Evolutionary conservation across 1,140 invertebrate genomes (phyloP).

Genomic region (Temnothorax longispinosus): DNA sequence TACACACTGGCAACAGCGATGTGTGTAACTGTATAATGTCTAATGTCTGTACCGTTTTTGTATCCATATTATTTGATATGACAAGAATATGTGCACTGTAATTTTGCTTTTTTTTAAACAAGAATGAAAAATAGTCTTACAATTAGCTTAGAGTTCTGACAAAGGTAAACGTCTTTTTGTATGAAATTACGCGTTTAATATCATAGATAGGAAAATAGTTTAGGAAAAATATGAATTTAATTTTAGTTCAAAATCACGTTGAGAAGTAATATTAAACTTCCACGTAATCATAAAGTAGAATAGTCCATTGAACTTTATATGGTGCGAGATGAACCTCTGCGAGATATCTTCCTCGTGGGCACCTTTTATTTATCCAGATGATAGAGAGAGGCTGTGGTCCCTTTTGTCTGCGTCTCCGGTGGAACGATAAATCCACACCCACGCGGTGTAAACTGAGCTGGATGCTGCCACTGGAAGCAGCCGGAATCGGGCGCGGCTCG

Average conservation of each 20-base stretch:
- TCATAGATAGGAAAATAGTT: not conserved
- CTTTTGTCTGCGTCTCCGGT: constrained; percentile 66
- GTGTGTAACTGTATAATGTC: not conserved
- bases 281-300: not conserved
- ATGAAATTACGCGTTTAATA: not conserved
- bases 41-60: not conserved
- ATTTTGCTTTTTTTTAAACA: constrained; percentile 8
- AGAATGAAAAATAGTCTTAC: not conserved
- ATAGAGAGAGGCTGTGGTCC: constrained; percentile 28
- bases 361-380: constrained; percentile 51
- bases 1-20: not conserved
- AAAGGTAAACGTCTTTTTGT: not conserved
- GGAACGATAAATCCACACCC: constrained; percentile 75
- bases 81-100: not conserved
- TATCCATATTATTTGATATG: not conserved
- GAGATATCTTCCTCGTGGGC: constrained; percentile 34
- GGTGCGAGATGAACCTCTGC: not conserved
- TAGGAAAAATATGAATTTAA: not conserved
- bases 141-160: not conserved
- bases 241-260: not conserved
- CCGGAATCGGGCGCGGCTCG: constrained; percentile 59
- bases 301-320: constrained; percentile 26
- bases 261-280: constrained; percentile 1
- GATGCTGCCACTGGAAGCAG: constrained; percentile 47
- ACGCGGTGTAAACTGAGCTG: constrained; percentile 74